Percentiles rank a stretch among this genome's conserved stretches.
Evolutionary conservation across 2,113 vertebrate species (phyloP).

Genomic region (Centrocercus urophasianus): DNA sequence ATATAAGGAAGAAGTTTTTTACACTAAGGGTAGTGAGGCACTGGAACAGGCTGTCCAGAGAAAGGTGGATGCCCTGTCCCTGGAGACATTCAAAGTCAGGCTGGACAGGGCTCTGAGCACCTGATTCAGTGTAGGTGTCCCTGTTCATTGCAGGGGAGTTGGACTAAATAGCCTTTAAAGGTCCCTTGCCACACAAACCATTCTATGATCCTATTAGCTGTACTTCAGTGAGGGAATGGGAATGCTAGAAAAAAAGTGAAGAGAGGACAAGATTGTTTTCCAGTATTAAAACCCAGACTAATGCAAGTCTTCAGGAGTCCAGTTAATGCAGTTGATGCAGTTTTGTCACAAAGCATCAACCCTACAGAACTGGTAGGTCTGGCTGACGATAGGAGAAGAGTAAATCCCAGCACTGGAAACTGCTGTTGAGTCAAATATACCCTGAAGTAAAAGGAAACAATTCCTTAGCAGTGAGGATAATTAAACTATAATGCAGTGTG

Average conservation of each 20-base stretch:
- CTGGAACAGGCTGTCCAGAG: no score
- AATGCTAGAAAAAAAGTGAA: not conserved
- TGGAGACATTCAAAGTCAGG: no score
- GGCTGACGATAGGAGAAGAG: not conserved
- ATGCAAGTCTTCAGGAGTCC: not conserved
- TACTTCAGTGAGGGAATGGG: not conserved
- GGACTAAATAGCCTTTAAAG: no score
- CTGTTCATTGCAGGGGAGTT: no score
- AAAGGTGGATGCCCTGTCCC: no score
- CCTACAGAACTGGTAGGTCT: not conserved
- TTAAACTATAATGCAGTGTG: not conserved
- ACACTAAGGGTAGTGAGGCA: no score
- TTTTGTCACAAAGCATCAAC: accelerated
- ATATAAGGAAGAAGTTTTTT: no score
- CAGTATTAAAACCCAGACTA: not conserved
- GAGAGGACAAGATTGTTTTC: constrained; percentile 5
- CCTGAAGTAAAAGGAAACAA: not conserved
- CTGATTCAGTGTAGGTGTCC: no score
- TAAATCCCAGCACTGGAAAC: not conserved
- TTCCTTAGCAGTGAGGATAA: not conserved
- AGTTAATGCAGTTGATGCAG: not conserved
- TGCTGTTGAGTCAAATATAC: not conserved
- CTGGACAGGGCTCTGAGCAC: no score
- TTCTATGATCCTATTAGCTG: not conserved
- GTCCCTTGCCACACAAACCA: no score